Base-by-base conservation (phyloP, 2,113 vertebrate genomes). In the Globicephala melas region DNA sequence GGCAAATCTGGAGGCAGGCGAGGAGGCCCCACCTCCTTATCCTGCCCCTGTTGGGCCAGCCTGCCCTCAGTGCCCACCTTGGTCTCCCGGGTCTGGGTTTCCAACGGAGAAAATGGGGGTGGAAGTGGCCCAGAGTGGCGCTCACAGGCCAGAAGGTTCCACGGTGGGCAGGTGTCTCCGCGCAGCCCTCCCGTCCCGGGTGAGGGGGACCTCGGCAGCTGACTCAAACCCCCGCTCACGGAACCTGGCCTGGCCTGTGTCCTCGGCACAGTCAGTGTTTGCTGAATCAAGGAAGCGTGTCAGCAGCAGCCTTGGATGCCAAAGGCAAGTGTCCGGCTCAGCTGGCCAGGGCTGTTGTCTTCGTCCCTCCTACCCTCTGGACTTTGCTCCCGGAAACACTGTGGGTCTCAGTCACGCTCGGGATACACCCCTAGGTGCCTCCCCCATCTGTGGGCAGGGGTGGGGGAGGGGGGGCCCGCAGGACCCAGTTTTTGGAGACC, bases 371-470 rank as follows among this genome's bases (percentile, higher is more conserved):
- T 20, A 1, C 41, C 80, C 38, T 26, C 73, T 47, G 76, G 76
- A 79, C 82, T 88, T 92, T 50, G 71, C 79, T 82, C 94, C 67
- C 25, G 63, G 79, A 65, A 79, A 82, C 84, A 33, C 50, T 41
- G 28, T 77, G 71, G 44, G 6, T 90, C 60, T 71, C 62, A 7
- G 79, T 77, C 38, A 70, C 10, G 1, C 20, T 55, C 44, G 62
- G 60, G 28, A 31, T 65, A 6, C 3, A 9, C 12, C n/a, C 1
- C 36, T 38, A 20, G 3, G 17, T 50, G 11, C 60, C 70, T 74
- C 18, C 33, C 23, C 21, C 12, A 20, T 33, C 62, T 38, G 28
- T 41, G 15, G 82, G 33, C n/a, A 68, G 77, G 50, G 25, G 18
- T 65, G 6, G n/a, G 41, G 28, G 62, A 8, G 6, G 50, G 26